phyloP scores from a whole-genome alignment of 1,140 invertebrate species.

The Trachymyrmex septentrionalis region DNA sequence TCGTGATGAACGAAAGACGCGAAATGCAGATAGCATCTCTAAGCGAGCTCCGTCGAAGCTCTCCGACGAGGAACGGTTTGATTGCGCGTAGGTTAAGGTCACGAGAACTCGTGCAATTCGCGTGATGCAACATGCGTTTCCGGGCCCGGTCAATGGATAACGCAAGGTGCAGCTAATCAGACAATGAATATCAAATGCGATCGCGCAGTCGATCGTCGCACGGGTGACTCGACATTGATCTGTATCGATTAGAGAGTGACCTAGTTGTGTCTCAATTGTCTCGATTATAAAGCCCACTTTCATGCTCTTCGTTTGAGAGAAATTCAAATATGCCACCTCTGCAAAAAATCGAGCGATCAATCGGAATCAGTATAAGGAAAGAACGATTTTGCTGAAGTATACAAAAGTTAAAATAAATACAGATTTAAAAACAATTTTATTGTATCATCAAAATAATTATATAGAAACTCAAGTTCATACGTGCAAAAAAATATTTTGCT shows the following conservation, averaged over 20 bases:
- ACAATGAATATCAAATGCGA: conserved; percentile 52
- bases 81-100: conserved; percentile 62
- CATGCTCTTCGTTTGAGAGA: not conserved
- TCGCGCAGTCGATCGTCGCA: not conserved
- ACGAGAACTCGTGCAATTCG: conserved; percentile 55
- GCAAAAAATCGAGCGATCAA: not conserved
- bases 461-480: no score
- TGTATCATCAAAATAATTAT: no score
- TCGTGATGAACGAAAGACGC: not conserved
- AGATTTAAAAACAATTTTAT: no score
- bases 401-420: no score
- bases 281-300: conserved; percentile 6
- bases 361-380: no score
- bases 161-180: conserved; percentile 41
- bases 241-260: not conserved
- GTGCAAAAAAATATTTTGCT: no score
- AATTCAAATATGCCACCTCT: not conserved
- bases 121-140: conserved; percentile 35
- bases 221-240: not conserved
- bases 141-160: conserved; percentile 23
- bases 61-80: conserved; percentile 2
- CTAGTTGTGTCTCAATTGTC: conserved; percentile 4
- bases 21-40: conserved; percentile 24
- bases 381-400: no score
- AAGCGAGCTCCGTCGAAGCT: conserved; percentile 27